A percentile compares a stretch with the other conserved stretches of the same genome.
Evolutionary conservation across 2,888 invertebrate genomes (phyloP).

Genomic region (Drosophila mettleri): DNA sequence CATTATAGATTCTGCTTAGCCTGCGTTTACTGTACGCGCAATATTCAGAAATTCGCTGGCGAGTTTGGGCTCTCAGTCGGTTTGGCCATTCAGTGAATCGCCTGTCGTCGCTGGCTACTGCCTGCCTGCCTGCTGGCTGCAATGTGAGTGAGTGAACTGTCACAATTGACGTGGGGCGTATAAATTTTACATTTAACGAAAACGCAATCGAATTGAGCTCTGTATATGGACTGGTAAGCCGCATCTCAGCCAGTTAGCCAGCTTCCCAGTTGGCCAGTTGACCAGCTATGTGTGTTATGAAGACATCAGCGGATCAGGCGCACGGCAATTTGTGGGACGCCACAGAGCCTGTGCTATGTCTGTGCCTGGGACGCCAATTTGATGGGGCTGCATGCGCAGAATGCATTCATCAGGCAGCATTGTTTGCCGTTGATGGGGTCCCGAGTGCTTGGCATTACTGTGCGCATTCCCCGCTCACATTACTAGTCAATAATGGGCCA

Average conservation of each 20-base stretch:
- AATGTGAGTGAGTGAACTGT: conserved; percentile 79
- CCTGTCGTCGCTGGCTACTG: conserved; percentile 42
- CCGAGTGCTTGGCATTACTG: conserved; percentile 40
- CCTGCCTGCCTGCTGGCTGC: conserved; percentile 51
- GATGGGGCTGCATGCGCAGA: conserved; percentile 60
- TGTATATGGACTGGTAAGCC: conserved; percentile 76
- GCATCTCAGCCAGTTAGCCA: conserved; percentile 22
- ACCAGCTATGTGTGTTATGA: conserved; percentile 62
- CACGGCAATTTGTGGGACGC: conserved; percentile 78
- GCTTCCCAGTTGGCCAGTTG: conserved; percentile 21
- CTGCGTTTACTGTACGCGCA: conserved; percentile 50
- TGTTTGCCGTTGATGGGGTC: conserved; percentile 69
- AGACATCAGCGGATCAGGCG: conserved; percentile 75
- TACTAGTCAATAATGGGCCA: conserved; percentile 78
- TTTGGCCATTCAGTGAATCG: conserved; percentile 65
- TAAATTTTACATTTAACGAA: conserved; percentile 82
- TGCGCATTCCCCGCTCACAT: conserved; percentile 70
- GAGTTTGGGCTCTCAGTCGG: conserved; percentile 40
- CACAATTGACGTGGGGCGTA: conserved; percentile 82
- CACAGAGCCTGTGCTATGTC: conserved; percentile 49
- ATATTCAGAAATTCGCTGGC: conserved; percentile 60
- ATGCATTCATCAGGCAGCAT: conserved; percentile 75
- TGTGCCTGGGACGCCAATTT: conserved; percentile 58
- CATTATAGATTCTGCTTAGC: conserved; percentile 2
- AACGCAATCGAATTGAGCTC: conserved; percentile 81